Percentiles rank a stretch among this genome's conserved stretches.
phyloP scores from a whole-genome alignment of 1,140 invertebrate species.

The Oedothorax gibbosus region DNA sequence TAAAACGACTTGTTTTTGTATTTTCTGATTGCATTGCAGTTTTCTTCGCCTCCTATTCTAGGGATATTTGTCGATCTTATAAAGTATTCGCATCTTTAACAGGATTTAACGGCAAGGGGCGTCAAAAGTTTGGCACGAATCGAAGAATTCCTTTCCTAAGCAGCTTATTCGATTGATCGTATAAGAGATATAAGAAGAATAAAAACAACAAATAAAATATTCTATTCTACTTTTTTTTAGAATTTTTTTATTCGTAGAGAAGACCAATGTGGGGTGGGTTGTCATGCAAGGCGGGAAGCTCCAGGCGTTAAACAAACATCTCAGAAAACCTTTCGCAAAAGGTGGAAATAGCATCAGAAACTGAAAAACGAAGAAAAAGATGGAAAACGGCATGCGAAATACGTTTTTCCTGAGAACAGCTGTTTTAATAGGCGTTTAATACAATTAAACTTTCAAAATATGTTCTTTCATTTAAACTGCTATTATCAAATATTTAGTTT shows the following conservation, averaged over 20 bases:
- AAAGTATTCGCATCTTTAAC: conserved; percentile 51
- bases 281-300: conserved; percentile 32
- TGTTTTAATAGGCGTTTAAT: no score
- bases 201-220: conserved; percentile 38
- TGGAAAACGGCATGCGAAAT: conserved; percentile 3
- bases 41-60: neutral
- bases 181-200: conserved; percentile 13
- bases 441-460: no score
- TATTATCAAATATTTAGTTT: no score
- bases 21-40: conserved; percentile 15
- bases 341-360: conserved; percentile 11
- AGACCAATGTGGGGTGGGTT: conserved; percentile 1
- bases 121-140: no score
- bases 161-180: conserved; percentile 45
- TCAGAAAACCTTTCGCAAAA: conserved; percentile 46
- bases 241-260: neutral
- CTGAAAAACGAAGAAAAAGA: neutral
- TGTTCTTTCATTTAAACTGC: no score
- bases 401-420: neutral
- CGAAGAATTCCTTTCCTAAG: conserved; percentile 18
- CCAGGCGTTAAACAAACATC: conserved; percentile 56
- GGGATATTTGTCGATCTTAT: conserved; percentile 45
- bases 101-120: conserved; percentile 13
- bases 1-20: conserved; percentile 28
- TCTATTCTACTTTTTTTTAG: conserved; percentile 7